Evolutionary conservation across 2,113 vertebrate genomes (phyloP).

Genomic region (Microcebus tavaratra): DNA sequence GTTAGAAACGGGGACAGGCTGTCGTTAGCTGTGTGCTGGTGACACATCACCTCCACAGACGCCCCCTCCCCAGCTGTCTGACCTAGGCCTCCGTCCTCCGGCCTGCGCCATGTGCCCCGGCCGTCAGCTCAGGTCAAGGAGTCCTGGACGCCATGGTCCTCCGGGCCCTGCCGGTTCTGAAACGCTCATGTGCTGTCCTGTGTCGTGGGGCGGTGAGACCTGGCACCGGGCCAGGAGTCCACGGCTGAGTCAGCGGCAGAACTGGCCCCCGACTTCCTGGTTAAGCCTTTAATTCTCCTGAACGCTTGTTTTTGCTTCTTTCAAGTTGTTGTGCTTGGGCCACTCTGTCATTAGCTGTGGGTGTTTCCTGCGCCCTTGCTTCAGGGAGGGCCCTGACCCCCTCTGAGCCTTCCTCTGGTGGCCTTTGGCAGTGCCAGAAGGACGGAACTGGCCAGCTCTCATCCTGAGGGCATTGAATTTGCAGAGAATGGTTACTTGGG

Average conservation of each 20-base stretch:
- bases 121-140: not conserved
- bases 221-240: conserved; percentile 8
- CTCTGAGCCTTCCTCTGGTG: not conserved
- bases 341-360: conserved; percentile 69
- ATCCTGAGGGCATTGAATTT: not conserved
- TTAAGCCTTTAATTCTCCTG: conserved; percentile 65
- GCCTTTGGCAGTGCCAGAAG: not conserved
- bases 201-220: not conserved
- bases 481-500: not conserved
- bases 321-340: conserved; percentile 61
- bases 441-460: not conserved
- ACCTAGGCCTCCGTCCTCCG: not conserved
- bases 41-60: not conserved
- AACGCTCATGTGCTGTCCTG: not conserved
- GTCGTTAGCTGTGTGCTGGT: not conserved
- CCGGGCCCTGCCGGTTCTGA: not conserved
- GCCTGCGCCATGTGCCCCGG: not conserved
- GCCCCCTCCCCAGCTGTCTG: not conserved
- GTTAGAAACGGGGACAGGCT: not conserved
- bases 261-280: conserved; percentile 71
- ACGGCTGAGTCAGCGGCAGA: conserved; percentile 62
- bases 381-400: not conserved
- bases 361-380: not conserved
- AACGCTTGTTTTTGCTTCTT: conserved; percentile 70
- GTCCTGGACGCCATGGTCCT: not conserved